Evolutionary conservation across 2,888 invertebrate species (phyloP).

Genomic region (Cephus rjabovi): DNA sequence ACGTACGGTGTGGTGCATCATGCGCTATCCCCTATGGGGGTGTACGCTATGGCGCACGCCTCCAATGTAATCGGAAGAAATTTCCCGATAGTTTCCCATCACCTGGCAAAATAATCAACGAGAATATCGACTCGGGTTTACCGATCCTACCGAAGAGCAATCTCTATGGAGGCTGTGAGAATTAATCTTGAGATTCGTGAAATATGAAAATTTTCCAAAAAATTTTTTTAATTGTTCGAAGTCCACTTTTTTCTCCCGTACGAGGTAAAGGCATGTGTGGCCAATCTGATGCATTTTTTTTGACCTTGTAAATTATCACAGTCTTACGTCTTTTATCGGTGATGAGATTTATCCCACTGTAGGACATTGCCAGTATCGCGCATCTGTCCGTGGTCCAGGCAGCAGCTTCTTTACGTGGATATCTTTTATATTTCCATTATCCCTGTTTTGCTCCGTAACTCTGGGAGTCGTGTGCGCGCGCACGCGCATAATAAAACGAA

Average conservation of each 20-base stretch:
- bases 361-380: not conserved
- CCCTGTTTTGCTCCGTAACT: not conserved
- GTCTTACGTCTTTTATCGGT: not conserved
- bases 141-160: not conserved
- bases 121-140: not conserved
- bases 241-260: not conserved
- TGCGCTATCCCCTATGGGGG: not conserved
- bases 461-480: conserved; percentile 21
- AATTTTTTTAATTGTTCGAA: no score
- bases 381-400: not conserved
- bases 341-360: not conserved
- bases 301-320: not conserved
- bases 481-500: not conserved
- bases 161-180: not conserved
- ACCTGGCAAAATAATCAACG: not conserved
- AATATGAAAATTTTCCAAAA: not conserved
- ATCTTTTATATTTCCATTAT: not conserved
- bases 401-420: not conserved
- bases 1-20: conserved; percentile 8
- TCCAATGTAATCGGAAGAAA: not conserved
- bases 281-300: not conserved
- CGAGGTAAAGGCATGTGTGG: not conserved
- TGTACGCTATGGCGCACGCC: not conserved
- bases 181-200: not conserved
- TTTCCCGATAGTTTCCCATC: not conserved